Percentiles rank a stretch among this genome's conserved stretches.
Conservation (phyloP, 2,888 invertebrate species). For the Adela reaumurella region DNA sequence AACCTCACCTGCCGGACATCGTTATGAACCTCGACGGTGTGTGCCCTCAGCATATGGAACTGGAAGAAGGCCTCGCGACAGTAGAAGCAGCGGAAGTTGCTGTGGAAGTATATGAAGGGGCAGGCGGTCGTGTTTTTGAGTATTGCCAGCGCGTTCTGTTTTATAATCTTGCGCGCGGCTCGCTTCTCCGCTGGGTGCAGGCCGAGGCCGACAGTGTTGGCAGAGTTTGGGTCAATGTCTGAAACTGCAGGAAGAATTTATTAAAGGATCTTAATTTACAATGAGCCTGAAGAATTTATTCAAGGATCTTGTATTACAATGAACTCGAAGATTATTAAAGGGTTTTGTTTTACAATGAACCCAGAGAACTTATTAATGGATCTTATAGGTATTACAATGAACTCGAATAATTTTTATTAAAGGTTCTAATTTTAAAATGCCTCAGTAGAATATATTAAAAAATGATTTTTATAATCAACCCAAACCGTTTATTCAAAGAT, state of each 20-base stretch:
- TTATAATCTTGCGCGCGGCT: constrained; percentile 3
- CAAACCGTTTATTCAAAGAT: no score
- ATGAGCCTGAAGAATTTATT: no score
- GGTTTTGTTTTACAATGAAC: no score
- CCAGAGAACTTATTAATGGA: no score
- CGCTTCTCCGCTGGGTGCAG: constrained; percentile 29
- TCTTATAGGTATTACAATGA: no score
- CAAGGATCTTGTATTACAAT: no score
- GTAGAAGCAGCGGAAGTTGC: constrained; percentile 46
- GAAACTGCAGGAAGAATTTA: not conserved
- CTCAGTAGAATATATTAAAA: no score
- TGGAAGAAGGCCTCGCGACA: constrained; percentile 36
- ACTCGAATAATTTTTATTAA: no score
- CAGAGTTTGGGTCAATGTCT: constrained; percentile 7
- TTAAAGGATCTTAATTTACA: no score
- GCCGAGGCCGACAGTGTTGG: constrained; percentile 32
- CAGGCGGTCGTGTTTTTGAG: constrained; percentile 36
- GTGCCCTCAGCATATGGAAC: constrained; percentile 24
- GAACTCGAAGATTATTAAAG: no score
- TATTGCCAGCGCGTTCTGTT: constrained; percentile 15
- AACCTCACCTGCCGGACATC: constrained; percentile 27
- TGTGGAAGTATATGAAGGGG: constrained; percentile 38
- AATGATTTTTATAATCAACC: no score
- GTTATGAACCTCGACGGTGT: constrained; percentile 22
- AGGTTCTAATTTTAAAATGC: no score